Base-by-base conservation (phyloP, 37 sponge, comb jelly and placozoan species). In the Ephydatia muelleri region DNA sequence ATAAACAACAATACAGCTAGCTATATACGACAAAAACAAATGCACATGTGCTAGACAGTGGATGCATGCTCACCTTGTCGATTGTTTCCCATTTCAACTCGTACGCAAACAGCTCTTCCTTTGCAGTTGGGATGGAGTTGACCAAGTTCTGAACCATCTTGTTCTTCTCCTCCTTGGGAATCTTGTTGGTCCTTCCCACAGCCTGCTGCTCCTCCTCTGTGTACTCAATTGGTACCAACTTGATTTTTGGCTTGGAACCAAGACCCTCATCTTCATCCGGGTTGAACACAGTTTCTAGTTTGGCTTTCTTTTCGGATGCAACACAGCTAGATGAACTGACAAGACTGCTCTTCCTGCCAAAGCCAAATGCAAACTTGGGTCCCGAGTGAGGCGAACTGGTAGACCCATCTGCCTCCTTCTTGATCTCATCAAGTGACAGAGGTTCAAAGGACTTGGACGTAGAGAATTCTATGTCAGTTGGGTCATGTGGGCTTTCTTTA, bases 31-130 rank as follows among this genome's bases (percentile, higher is more conserved):
- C n/a, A n/a, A n/a, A n/a, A n/a, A n/a, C n/a, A n/a, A n/a, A n/a
- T n/a, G n/a, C n/a, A n/a, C n/a, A n/a, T n/a, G n/a, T n/a, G n/a
- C n/a, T n/a, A n/a, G n/a, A n/a, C n/a, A n/a, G n/a, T n/a, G n/a
- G n/a, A n/a, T n/a, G n/a, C n/a, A n/a, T n/a, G n/a, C n/a, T 75
- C 3, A 97, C 97, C 87, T 91, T 71, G 73, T 98, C 99, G 26
- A 98, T 85, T 26, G 85, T 77, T 4, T 90, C 91, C 99, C 99
- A 98, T 81, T 93, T 92, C 38, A 98, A 82, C 0, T 92, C 84
- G 48, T 95, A 98, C 16, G 81, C 77, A 70, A 98, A 98, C 78
- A 98, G 90, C 67, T 98, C 95, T 34, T 96, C 99, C 84, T 90
- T 94, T 1, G 57, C 49, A 16, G 99, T 93, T n/a, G 99, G 99